These are phyloP conservation scores for Pristionchus mayeri DNA, from an alignment of 2,888 invertebrate species.

Conservation along the genomic window DNA sequence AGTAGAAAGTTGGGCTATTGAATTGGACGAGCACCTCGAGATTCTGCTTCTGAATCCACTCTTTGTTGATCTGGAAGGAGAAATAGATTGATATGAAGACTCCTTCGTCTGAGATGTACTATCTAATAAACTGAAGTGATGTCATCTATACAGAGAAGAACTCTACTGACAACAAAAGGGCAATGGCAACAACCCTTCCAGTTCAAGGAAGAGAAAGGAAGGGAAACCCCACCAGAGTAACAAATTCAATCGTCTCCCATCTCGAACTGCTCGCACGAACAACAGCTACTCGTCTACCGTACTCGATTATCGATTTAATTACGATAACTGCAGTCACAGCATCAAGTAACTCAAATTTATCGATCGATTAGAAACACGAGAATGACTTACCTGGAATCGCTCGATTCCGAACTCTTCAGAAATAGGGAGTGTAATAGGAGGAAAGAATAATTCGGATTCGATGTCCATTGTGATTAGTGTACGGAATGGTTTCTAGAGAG, in stretches of 20 bases:
- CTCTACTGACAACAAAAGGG: too few relatives aligned
- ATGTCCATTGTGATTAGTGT: neutral
- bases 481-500: neutral
- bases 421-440: neutral
- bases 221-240: neutral
- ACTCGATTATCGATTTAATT: neutral
- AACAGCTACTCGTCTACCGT: constrained; percentile 1
- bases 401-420: neutral
- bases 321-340: neutral
- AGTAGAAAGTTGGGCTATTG: neutral
- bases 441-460: constrained; percentile 2
- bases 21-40: neutral
- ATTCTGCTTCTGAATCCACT: constrained; percentile 10
- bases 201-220: neutral
- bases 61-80: neutral
- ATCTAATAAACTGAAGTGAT: neutral
- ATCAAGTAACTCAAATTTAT: neutral
- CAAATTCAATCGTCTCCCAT: neutral
- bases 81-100: neutral
- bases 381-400: neutral
- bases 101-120: too few relatives aligned
- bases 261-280: neutral
- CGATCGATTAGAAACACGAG: neutral
- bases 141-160: too few relatives aligned
- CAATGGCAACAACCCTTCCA: neutral